Conservation (phyloP, 2,113 vertebrate species). For the Actinemys pallida region DNA sequence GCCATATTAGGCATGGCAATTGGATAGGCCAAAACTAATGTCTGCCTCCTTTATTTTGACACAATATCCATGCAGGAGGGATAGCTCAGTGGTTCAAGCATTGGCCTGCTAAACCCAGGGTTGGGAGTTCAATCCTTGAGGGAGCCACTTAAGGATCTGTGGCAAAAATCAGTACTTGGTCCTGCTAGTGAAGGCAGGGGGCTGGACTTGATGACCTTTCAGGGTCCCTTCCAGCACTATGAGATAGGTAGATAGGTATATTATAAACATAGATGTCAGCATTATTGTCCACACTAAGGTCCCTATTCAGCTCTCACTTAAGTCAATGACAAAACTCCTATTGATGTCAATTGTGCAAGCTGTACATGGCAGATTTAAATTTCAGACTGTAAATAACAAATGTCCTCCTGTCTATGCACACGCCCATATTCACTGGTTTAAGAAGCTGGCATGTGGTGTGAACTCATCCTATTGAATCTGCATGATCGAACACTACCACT, state of each 20-base stretch:
- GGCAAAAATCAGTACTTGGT: no score
- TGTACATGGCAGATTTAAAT: not conserved
- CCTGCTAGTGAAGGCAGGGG: no score
- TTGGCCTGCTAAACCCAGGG: no score
- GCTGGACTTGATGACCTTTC: no score
- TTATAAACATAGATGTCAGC: not conserved
- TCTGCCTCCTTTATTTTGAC: not conserved
- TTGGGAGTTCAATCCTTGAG: no score
- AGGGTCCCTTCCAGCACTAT: no score
- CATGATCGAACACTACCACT: not conserved
- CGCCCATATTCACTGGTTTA: not conserved
- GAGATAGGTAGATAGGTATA: not conserved
- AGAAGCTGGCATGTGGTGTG: not conserved
- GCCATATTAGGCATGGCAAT: not conserved
- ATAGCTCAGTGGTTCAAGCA: no score
- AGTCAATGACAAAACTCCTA: constrained; percentile 15
- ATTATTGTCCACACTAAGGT: not conserved
- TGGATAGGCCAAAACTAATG: not conserved
- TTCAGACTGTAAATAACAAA: constrained; percentile 16
- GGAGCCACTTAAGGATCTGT: no score
- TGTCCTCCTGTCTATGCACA: not conserved
- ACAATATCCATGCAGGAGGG: not conserved
- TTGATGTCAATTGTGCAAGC: not conserved
- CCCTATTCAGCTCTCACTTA: not conserved
- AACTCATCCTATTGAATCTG: not conserved